Evolutionary conservation across 2,113 vertebrate genomes (phyloP).

Genomic region (Nesogale talazaci): DNA sequence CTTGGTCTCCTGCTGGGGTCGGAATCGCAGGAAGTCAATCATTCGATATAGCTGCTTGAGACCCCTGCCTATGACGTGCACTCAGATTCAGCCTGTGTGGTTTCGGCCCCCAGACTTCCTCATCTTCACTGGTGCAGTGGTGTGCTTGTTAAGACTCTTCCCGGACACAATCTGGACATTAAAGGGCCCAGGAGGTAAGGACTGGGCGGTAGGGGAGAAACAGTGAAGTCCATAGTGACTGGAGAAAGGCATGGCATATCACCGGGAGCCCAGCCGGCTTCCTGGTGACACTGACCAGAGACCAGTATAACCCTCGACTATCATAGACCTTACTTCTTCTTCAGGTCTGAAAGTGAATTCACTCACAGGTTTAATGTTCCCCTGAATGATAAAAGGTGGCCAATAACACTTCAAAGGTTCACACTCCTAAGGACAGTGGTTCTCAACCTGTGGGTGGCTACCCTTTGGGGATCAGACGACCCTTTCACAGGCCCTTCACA

Average conservation of each 20-base stretch:
- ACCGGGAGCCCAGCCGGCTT: too few species aligned
- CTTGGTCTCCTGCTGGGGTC: slow-evolving; percentile 83
- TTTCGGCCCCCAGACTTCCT: slow-evolving; percentile 96
- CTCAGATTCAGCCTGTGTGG: slow-evolving; percentile 91
- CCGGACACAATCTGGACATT: slow-evolving; percentile 87
- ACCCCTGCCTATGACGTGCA: slow-evolving; percentile 93
- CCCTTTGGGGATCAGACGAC: too few species aligned
- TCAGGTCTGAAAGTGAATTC: too few species aligned
- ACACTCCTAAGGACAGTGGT: too few species aligned
- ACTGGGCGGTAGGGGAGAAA: slow-evolving; percentile 80
- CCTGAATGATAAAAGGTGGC: too few species aligned
- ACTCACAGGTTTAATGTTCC: too few species aligned
- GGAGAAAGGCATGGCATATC: slow-evolving; percentile 49
- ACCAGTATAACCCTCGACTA: too few species aligned
- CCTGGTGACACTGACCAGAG: too few species aligned
- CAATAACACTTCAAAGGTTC: too few species aligned
- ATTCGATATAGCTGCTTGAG: slow-evolving; percentile 93
- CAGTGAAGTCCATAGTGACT: slow-evolving; percentile 6
- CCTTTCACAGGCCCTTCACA: too few species aligned
- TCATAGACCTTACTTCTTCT: too few species aligned
- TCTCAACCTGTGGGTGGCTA: too few species aligned
- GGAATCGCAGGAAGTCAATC: slow-evolving; percentile 94
- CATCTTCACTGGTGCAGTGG: slow-evolving; percentile 90
- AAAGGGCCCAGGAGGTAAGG: slow-evolving; percentile 83
- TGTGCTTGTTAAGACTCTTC: slow-evolving; percentile 94